Evolutionary conservation across 2,113 vertebrate species (phyloP).

Genomic region (Thoracochromis brauschi): DNA sequence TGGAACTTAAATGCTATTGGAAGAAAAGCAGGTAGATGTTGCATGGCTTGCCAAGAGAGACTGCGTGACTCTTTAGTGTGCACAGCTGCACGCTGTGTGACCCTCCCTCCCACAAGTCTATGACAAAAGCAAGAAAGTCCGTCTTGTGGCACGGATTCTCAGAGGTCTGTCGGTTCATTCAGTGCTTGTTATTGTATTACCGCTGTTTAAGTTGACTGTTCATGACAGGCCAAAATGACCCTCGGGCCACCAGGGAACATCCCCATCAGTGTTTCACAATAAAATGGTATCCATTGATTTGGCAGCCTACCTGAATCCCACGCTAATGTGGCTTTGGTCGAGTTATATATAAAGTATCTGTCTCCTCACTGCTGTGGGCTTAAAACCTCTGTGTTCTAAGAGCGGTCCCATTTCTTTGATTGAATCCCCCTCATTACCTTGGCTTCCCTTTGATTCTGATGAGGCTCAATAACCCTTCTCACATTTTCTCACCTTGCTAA

Average conservation of each 20-base stretch:
- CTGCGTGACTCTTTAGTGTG: not conserved
- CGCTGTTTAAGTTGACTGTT: not conserved
- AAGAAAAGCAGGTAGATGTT: not conserved
- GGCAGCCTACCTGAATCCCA: not conserved
- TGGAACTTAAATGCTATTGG: not conserved
- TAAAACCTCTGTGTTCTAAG: constrained; percentile 29
- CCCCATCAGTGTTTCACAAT: not conserved
- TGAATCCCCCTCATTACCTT: constrained; percentile 35
- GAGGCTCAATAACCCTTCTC: constrained; percentile 7
- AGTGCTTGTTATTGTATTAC: not conserved
- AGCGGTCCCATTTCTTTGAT: constrained; percentile 20
- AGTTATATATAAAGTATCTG: not conserved
- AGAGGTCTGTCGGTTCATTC: not conserved
- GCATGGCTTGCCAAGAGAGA: not conserved
- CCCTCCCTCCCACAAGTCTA: not conserved
- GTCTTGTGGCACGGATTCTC: not conserved
- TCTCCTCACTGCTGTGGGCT: not conserved
- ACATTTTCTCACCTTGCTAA: constrained; percentile 33
- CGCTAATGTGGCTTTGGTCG: not conserved
- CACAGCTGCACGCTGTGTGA: not conserved
- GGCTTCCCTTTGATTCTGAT: constrained; percentile 21
- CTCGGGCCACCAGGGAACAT: not conserved
- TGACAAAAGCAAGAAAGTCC: not conserved
- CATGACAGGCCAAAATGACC: not conserved
- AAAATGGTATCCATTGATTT: not conserved